Evolutionary conservation across 2,888 invertebrate genomes (phyloP), one percentile per base, ranked within the genome.

Genomic region (Acanthacorydalis orientalis): DNA sequence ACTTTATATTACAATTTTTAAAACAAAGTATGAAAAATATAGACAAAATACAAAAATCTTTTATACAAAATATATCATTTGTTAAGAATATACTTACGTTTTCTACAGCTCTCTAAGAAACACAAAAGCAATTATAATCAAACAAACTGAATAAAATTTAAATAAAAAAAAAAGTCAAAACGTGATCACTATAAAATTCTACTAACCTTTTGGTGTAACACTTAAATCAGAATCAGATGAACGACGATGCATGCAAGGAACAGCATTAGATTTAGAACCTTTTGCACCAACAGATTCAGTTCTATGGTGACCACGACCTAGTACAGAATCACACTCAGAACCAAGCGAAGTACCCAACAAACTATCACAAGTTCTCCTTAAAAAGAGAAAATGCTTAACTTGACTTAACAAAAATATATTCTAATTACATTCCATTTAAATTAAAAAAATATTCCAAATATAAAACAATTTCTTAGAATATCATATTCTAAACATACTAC

Each of bases 151-250:
- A 46, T 43, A 49, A 16, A 48, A 43, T 40, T 16, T 45, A 33
- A 47, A 44, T 44, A 37, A 42, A 35, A 32, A 39, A 48, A 43
- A 47, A 8, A n/a, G 16, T 15, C 10, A 12, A 15, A 39, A 39
- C 8, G 3, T 39, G n/a, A n/a, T n/a, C 9, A 39, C 10, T 39
- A n/a, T 8, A 16, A 39, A 14, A 43, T 12, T 47, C 40, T 50
- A 51, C 62, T 67, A 68, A 92, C 93, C 91, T 83, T 90, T 92
- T 4, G 91, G 90, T 10, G 91, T 89, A 44, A 90, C 80, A 69
- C 87, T 91, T 54, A 91, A 71, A 68, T 95, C 95, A 1, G 93
- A 92, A 65, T 93, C 95, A 2, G 92, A 92, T 4, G 91, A 91
- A 55, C 92, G 72, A 46, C 91, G 73, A 60, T 83, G 81, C 51